These are phyloP conservation scores for Caenorhabditis sp. DNA, from an alignment of 2,888 invertebrate species.

Conservation along the genomic window DNA sequence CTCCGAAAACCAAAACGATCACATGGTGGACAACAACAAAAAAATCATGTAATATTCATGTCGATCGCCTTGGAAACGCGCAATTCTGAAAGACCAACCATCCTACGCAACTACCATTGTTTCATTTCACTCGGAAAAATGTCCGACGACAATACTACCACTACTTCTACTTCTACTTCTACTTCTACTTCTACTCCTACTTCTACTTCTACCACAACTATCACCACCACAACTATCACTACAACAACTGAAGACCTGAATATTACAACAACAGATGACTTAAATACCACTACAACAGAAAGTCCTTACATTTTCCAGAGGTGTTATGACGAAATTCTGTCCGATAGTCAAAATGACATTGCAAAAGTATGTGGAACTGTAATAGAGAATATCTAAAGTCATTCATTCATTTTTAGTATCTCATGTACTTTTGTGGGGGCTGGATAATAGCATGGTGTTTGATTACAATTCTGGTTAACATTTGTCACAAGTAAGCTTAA, in stretches of 20 bases:
- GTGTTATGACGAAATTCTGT: constrained; percentile 37
- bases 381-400: neutral
- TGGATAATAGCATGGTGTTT: constrained; percentile 70
- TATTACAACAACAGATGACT: neutral
- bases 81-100: constrained; percentile 28
- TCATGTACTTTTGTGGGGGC: constrained; percentile 55
- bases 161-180: too few relatives aligned
- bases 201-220: constrained; percentile 14
- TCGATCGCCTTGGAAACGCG: too few relatives aligned
- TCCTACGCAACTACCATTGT: constrained; percentile 28
- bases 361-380: constrained; percentile 25
- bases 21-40: constrained; percentile 25
- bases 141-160: constrained; percentile 11
- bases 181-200: neutral
- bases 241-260: constrained; percentile 27
- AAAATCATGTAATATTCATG: too few relatives aligned
- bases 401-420: constrained; percentile 55
- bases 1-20: constrained; percentile 30
- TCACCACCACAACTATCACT: constrained; percentile 13
- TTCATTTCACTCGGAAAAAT: neutral
- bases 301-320: constrained; percentile 16
- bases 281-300: constrained; percentile 14
- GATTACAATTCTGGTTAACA: constrained; percentile 62
- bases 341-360: constrained; percentile 32
- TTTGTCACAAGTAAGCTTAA: constrained; percentile 55